A percentile compares a stretch with the other conserved stretches of the same genome.
phyloP scores from a whole-genome alignment of 2,888 invertebrate species.

The Pseudococcus viburni region DNA sequence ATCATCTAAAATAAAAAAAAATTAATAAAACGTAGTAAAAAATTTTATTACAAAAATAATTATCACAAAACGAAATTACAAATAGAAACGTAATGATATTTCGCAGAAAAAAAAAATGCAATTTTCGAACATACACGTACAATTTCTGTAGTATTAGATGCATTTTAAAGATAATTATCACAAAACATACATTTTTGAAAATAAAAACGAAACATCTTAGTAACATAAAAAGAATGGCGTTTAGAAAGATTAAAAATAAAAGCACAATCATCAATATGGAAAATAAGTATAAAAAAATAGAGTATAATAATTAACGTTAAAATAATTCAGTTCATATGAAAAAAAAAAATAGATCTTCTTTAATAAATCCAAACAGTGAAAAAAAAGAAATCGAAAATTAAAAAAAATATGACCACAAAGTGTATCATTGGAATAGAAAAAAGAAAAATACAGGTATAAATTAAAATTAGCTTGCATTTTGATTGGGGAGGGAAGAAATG shows the following conservation, averaged over 20 bases:
- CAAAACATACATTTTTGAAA: constrained; percentile 39
- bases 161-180: constrained; percentile 53
- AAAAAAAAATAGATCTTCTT: background rate
- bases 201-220: background rate
- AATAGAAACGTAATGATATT: constrained; percentile 1
- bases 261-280: background rate
- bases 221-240: background rate
- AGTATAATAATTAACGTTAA: background rate
- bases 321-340: constrained; percentile 1
- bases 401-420: background rate
- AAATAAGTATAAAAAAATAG: background rate
- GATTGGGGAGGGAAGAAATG: background rate
- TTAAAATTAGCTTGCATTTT: background rate
- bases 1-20: background rate
- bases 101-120: constrained; percentile 34
- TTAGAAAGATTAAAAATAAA: background rate
- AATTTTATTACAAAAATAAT: constrained; percentile 58
- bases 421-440: background rate
- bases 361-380: background rate
- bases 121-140: background rate
- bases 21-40: constrained; percentile 28
- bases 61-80: constrained; percentile 51
- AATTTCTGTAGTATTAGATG: constrained; percentile 12
- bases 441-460: background rate
- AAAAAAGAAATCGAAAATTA: constrained; percentile 10